Conservation (phyloP, 2,797 vertebrate species). For the Ceyx erithaca region DNA sequence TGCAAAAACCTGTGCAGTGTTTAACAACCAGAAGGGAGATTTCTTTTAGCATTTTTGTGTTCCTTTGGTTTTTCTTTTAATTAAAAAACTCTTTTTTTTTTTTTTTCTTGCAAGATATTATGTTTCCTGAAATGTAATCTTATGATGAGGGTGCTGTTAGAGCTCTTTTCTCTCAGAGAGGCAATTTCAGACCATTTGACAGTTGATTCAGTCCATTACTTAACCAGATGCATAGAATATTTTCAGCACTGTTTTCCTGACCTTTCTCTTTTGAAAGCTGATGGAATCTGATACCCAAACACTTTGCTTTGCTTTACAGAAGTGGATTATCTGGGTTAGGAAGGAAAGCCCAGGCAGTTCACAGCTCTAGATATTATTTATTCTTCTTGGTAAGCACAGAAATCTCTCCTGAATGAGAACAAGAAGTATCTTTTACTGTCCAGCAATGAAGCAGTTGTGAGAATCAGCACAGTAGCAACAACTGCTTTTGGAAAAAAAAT, state of each 20-base stretch:
- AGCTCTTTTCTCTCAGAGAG: background rate
- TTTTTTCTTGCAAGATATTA: background rate
- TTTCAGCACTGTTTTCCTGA: slow-evolving; percentile 1
- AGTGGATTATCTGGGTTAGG: background rate
- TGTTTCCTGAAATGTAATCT: slow-evolving; percentile 5
- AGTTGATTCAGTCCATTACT: background rate
- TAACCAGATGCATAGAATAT: background rate
- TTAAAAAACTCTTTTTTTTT: background rate
- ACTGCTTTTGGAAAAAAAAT: background rate
- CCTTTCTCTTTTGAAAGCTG: background rate
- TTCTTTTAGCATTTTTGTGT: background rate
- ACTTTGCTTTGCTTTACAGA: background rate
- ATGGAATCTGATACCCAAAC: background rate
- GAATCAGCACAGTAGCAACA: background rate
- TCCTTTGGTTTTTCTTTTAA: background rate
- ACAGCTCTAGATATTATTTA: background rate
- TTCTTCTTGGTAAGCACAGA: background rate
- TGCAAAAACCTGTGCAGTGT: background rate
- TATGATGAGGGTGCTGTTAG: background rate
- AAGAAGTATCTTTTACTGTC: background rate
- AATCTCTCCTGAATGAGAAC: background rate
- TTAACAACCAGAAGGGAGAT: background rate
- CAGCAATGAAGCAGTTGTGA: background rate
- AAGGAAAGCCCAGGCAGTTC: background rate
- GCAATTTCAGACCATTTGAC: background rate